A percentile compares a stretch with the other conserved stretches of the same genome.
phyloP scores from a whole-genome alignment of 2,113 vertebrate genomes.

The Mugil cephalus region DNA sequence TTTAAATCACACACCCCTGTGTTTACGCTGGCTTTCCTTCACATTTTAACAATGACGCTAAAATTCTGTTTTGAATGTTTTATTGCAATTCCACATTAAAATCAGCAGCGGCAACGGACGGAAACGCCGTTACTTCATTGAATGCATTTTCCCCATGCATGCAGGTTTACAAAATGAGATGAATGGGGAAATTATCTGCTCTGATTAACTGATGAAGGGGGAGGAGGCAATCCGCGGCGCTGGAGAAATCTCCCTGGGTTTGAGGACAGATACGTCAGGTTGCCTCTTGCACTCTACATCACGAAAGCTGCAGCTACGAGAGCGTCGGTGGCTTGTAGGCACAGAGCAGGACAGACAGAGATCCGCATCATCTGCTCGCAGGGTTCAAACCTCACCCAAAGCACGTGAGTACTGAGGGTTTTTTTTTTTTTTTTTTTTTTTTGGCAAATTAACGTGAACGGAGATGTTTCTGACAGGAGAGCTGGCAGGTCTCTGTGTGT shows the following conservation, averaged over 20 bases:
- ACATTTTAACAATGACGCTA: too few species aligned
- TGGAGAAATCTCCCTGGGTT: conserved; percentile 75
- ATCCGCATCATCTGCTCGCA: conserved; percentile 45
- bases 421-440: not conserved
- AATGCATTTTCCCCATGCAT: not conserved
- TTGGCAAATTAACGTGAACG: conserved; percentile 9
- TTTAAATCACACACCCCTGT: too few species aligned
- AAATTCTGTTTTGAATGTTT: too few species aligned
- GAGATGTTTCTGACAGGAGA: not conserved
- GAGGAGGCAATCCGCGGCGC: conserved; percentile 71
- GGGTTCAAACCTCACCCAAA: conserved; percentile 30
- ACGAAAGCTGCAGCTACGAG: conserved; percentile 65
- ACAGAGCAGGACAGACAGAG: conserved; percentile 51
- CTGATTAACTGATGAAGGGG: conserved; percentile 82
- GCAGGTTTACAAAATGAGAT: conserved; percentile 48
- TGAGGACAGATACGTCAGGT: conserved; percentile 75
- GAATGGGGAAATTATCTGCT: conserved; percentile 71
- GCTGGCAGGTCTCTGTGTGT: conserved; percentile 2
- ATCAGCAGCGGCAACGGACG: too few species aligned
- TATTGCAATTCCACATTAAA: too few species aligned
- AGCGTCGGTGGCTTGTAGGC: conserved; percentile 44
- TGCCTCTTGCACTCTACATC: conserved; percentile 69
- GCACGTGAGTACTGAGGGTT: conserved; percentile 67
- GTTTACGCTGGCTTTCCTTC: too few species aligned
- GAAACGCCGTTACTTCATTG: not conserved